A percentile compares a stretch with the other conserved stretches of the same genome.
phyloP scores from a whole-genome alignment of 2,888 invertebrate species.

The Drosophila mulleri region DNA sequence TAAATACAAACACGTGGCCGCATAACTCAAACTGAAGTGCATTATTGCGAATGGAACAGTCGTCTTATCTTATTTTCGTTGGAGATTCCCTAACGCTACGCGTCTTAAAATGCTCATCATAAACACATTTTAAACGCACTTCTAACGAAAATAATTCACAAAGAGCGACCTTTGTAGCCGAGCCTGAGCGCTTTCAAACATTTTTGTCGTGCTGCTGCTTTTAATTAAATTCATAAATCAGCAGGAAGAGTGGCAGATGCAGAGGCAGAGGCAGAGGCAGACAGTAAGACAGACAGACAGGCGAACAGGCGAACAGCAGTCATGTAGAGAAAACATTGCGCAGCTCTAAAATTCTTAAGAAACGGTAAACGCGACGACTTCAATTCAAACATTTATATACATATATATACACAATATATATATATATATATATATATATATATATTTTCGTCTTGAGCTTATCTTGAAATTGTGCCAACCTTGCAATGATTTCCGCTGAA shows the following conservation, averaged over 20 bases:
- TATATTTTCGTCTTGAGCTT: conserved; percentile 33
- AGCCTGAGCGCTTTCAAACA: conserved; percentile 25
- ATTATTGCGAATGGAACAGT: conserved; percentile 1
- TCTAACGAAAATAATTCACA: conserved; percentile 29
- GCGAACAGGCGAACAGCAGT: not conserved
- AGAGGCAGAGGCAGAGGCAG: too few species aligned
- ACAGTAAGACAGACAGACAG: not conserved
- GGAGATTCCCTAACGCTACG: not conserved
- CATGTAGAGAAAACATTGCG: conserved; percentile 11
- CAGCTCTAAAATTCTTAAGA: conserved; percentile 34
- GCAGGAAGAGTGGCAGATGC: conserved; percentile 31
- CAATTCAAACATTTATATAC: conserved; percentile 27
- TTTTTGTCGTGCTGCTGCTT: conserved; percentile 69
- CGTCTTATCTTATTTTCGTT: not conserved
- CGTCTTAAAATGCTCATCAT: conserved; percentile 53
- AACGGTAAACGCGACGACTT: conserved; percentile 29
- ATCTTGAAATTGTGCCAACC: conserved; percentile 61
- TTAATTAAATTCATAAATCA: conserved; percentile 81
- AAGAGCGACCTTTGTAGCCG: conserved; percentile 40
- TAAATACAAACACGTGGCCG: conserved; percentile 78
- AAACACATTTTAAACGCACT: conserved; percentile 63
- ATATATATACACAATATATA: conserved; percentile 13
- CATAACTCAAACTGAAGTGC: conserved; percentile 70
- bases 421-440: conserved; percentile 7
- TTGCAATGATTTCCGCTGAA: conserved; percentile 59